Evolutionary conservation across 64 coral and sea anemone genomes (phyloP).

Genomic region (Actinia tenebrosa): DNA sequence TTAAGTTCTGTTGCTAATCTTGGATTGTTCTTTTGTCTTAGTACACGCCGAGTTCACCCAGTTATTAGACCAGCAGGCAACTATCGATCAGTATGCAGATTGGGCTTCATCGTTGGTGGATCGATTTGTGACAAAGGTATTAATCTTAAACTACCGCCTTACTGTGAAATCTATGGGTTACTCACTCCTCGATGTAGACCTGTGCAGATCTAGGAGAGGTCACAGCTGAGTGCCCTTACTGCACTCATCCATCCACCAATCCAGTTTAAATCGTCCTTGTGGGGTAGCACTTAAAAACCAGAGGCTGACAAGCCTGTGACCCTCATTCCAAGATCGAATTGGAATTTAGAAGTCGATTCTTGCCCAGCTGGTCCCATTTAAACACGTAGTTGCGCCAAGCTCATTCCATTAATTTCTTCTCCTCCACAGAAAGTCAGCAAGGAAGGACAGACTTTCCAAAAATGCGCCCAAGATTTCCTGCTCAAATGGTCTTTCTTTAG

Average conservation of each 20-base stretch:
- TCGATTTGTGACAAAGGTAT: slow-evolving; percentile 82
- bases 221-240: too few relatives aligned
- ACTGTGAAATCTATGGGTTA: not conserved
- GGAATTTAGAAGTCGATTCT: too few relatives aligned
- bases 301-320: too few relatives aligned
- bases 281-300: too few relatives aligned
- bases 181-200: too few relatives aligned
- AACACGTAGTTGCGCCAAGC: not conserved
- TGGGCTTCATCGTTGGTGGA: slow-evolving; percentile 89
- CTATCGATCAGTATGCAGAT: slow-evolving; percentile 96
- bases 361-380: too few relatives aligned
- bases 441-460: slow-evolving; percentile 46
- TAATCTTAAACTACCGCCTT: too few relatives aligned
- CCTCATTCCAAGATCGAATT: too few relatives aligned
- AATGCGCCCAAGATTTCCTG: slow-evolving; percentile 77
- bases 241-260: too few relatives aligned
- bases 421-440: slow-evolving; percentile 43
- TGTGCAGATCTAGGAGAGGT: too few relatives aligned
- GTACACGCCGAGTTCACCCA: slow-evolving; percentile 92
- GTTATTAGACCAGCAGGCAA: slow-evolving; percentile 95
- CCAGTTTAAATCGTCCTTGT: too few relatives aligned
- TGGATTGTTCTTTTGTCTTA: not conserved
- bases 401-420: not conserved
- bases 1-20: not conserved
- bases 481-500: slow-evolving; percentile 99